Conservation (phyloP, 2,113 vertebrate genomes). For the Pangasianodon gigas region DNA sequence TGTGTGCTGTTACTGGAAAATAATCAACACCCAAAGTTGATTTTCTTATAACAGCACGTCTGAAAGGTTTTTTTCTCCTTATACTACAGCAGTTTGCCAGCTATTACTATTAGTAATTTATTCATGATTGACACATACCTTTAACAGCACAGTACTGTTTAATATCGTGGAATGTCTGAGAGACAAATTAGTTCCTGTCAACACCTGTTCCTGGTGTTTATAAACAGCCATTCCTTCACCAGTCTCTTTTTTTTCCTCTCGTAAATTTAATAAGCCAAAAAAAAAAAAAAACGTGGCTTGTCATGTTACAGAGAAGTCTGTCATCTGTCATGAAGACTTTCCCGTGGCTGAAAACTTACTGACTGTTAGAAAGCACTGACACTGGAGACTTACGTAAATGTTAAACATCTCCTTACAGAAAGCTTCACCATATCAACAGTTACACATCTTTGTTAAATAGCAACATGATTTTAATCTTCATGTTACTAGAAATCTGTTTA, state of each 20-base stretch:
- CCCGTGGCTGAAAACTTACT: no score
- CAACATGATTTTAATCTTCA: not conserved
- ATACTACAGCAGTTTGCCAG: not conserved
- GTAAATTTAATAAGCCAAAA: no score
- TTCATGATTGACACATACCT: not conserved
- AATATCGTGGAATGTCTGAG: not conserved
- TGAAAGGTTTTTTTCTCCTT: not conserved
- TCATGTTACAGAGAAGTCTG: no score
- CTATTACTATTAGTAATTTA: not conserved
- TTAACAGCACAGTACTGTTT: not conserved
- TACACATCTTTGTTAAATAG: not conserved
- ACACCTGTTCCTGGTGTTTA: not conserved
- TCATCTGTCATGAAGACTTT: no score
- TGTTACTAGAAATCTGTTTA: not conserved
- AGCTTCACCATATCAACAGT: not conserved
- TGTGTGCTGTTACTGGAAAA: no score
- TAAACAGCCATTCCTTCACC: not conserved
- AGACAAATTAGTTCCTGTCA: not conserved
- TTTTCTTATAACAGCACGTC: not conserved
- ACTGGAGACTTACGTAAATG: no score
- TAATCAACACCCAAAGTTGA: no score
- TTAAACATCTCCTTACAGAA: not conserved
- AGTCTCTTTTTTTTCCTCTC: not conserved
- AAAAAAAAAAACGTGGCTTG: no score
- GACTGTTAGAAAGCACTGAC: no score